phyloP scores from a whole-genome alignment of 2,113 vertebrate species.

The Onychostruthus taczanowskii region DNA sequence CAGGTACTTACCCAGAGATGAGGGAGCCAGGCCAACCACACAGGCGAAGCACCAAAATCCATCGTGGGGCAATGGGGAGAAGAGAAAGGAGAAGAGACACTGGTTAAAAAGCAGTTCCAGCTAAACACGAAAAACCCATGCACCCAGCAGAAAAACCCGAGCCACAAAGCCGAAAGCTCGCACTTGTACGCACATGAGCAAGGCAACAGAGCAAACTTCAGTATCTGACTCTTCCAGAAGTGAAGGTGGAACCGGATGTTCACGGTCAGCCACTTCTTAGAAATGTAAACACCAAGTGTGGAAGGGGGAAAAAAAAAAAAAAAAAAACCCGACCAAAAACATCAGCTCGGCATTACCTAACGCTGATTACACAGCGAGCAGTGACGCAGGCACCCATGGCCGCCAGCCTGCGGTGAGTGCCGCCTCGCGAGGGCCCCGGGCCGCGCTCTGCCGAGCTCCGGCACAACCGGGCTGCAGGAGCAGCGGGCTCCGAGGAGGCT shows the following conservation, averaged over 20 bases:
- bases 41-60: neutral
- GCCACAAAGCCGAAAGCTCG: neutral
- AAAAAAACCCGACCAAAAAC: neutral
- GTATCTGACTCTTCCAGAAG: neutral
- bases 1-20: conserved; percentile 54
- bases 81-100: conserved; percentile 1
- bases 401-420: accelerated
- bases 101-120: conserved; percentile 22
- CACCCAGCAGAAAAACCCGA: neutral
- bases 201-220: neutral
- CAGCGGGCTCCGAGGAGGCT: accelerated
- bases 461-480: neutral
- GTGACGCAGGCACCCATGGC: neutral
- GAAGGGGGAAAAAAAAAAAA: neutral
- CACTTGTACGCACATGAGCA: neutral
- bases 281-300: neutral
- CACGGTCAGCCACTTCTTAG: neutral
- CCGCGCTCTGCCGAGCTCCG: neutral
- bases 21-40: neutral
- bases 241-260: neutral
- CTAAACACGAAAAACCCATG: neutral
- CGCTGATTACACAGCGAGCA: neutral
- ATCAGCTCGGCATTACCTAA: neutral
- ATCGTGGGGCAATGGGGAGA: neutral
- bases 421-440: accelerated